These are phyloP conservation scores for Penaeus chinensis DNA, from an alignment of 1,140 invertebrate species.

Conservation along the genomic window DNA sequence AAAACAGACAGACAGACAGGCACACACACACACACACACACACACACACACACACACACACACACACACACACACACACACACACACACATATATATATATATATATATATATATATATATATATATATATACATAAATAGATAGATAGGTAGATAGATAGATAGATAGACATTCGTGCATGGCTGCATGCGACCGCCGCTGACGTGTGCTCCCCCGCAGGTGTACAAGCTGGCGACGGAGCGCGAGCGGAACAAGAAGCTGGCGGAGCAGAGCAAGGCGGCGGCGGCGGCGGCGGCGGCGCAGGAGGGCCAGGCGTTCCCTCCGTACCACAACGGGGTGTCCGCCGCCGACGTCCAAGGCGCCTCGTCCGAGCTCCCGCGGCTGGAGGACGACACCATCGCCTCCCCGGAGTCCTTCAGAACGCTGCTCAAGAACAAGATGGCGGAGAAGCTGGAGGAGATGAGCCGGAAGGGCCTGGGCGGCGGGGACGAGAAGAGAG, in stretches of 20 bases:
- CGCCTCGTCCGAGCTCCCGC: neutral
- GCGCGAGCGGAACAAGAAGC: conserved; percentile 74
- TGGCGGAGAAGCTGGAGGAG: conserved; percentile 64
- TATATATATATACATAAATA: no score
- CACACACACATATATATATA: no score
- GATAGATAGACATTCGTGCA: neutral
- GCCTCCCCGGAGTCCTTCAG: conserved; percentile 62
- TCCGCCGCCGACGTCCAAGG: neutral
- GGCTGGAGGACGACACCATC: conserved; percentile 68
- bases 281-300: conserved; percentile 44
- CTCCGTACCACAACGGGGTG: conserved; percentile 17
- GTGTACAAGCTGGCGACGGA: conserved; percentile 73
- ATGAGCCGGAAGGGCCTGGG: conserved; percentile 37
- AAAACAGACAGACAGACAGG: no score
- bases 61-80: no score
- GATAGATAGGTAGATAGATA: no score
- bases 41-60: no score
- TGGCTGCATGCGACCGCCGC: neutral
- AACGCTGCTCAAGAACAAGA: conserved; percentile 64
- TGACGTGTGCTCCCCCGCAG: neutral
- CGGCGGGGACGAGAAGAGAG: conserved; percentile 34
- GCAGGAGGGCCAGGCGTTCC: conserved; percentile 8
- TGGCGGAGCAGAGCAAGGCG: conserved; percentile 67
- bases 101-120: no score
- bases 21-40: no score